Percentiles rank a stretch among this genome's conserved stretches.
These are phyloP conservation scores for Metridium senile DNA, from an alignment of 92 coral and sea anemone genomes.

Conservation along the genomic window DNA sequence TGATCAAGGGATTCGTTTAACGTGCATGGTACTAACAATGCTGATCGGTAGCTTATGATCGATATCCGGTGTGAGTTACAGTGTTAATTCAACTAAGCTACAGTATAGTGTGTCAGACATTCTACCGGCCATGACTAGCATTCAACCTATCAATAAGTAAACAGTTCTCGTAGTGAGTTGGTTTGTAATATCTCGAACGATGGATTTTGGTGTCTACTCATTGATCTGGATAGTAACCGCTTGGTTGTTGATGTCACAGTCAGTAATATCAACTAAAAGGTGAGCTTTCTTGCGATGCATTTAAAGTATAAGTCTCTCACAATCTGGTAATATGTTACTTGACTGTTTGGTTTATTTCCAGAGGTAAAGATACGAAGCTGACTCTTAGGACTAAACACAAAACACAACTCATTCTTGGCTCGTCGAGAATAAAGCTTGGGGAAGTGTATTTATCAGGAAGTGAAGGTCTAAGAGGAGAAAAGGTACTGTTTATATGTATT, in stretches of 20 bases:
- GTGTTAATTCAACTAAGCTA: not conserved
- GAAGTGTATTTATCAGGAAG: constrained; percentile 72
- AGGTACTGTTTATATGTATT: constrained; percentile 50
- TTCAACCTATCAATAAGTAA: not conserved
- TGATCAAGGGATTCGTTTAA: not conserved
- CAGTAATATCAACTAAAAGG: not conserved
- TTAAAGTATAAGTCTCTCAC: too few relatives aligned
- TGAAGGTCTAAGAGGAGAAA: constrained; percentile 67
- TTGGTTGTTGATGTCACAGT: not conserved
- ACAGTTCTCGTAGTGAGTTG: not conserved
- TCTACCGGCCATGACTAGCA: not conserved
- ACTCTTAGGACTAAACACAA: constrained; percentile 48
- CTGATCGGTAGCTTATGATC: not conserved
- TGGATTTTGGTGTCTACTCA: not conserved
- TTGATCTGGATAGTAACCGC: not conserved
- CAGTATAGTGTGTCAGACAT: not conserved
- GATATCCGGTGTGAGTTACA: not conserved
- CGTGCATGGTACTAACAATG: not conserved
- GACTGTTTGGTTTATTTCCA: not conserved
- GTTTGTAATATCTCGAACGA: not conserved
- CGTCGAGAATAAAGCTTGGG: constrained; percentile 62
- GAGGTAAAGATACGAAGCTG: constrained; percentile 47
- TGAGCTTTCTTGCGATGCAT: not conserved
- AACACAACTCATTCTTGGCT: constrained; percentile 53
- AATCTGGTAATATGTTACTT: too few relatives aligned